Conservation (phyloP, 2,888 invertebrate species). For the Xiphydria camelus region DNA sequence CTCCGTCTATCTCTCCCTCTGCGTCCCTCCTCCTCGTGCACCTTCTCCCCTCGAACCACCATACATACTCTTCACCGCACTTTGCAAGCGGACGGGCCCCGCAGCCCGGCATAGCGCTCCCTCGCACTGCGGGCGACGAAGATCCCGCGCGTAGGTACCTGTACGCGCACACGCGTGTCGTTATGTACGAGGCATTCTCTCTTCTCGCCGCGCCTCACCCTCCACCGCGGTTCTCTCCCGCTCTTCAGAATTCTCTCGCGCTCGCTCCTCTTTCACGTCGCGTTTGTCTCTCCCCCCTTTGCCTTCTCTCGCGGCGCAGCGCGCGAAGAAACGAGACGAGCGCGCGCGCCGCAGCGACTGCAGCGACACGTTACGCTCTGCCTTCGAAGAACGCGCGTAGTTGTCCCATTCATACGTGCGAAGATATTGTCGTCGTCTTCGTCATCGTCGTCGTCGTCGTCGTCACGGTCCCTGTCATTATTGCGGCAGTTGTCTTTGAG, state of each 20-base stretch:
- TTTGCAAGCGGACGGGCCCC: not conserved
- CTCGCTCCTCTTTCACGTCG: not conserved
- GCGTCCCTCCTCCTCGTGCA: slow-evolving; percentile 4
- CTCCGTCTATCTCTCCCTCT: slow-evolving; percentile 1
- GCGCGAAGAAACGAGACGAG: not conserved
- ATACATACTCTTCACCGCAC: slow-evolving; percentile 8
- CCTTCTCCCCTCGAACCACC: slow-evolving; percentile 5
- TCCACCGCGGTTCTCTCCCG: no score
- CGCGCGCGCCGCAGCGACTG: not conserved
- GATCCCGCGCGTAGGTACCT: no score
- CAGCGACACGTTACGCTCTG: no score
- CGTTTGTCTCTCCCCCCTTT: slow-evolving; percentile 5
- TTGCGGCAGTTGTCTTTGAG: no score
- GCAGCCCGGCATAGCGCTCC: not conserved
- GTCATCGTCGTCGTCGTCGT: not conserved
- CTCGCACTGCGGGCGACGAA: no score
- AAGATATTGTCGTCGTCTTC: slow-evolving; percentile 20
- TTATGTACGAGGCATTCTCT: slow-evolving; percentile 3
- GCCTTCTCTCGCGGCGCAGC: slow-evolving; percentile 3
- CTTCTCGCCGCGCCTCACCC: no score
- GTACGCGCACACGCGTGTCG: not conserved
- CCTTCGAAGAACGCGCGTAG: slow-evolving; percentile 6
- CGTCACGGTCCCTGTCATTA: no score
- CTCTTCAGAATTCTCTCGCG: no score
- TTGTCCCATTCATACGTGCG: slow-evolving; percentile 30